A percentile compares a stretch with the other conserved stretches of the same genome.
phyloP scores from a whole-genome alignment of 2,888 invertebrate species.

The Habroteleia sp. region DNA sequence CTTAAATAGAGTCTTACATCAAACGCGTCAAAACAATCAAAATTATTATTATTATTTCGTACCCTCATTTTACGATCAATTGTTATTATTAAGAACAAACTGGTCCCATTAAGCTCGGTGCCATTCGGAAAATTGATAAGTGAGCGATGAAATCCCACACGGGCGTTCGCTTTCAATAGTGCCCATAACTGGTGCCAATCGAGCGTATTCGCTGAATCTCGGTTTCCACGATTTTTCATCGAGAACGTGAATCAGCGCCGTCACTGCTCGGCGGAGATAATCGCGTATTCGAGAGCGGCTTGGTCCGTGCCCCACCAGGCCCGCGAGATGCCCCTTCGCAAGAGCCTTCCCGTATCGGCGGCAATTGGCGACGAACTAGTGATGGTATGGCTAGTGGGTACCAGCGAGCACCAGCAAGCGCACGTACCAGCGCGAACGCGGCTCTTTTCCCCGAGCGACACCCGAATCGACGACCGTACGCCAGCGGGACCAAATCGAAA shows the following conservation, averaged over 20 bases:
- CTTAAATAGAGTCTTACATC: no score
- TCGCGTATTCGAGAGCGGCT: constrained; percentile 23
- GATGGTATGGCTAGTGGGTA: constrained; percentile 53
- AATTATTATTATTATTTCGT: no score
- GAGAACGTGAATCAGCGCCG: constrained; percentile 43
- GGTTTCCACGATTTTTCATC: constrained; percentile 19
- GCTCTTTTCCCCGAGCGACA: constrained; percentile 15
- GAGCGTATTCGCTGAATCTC: constrained; percentile 3
- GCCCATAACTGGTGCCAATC: constrained; percentile 29
- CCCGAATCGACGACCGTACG: constrained; percentile 1
- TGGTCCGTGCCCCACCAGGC: constrained; percentile 40
- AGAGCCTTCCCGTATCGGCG: constrained; percentile 54
- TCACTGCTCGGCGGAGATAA: constrained; percentile 10
- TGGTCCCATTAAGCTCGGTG: no score
- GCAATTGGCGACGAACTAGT: constrained; percentile 54
- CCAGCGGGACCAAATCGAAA: constrained; percentile 1
- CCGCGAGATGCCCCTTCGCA: constrained; percentile 54
- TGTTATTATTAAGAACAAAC: no score
- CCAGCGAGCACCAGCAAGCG: constrained; percentile 52
- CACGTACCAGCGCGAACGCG: constrained; percentile 45
- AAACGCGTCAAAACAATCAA: no score
- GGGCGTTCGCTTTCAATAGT: constrained; percentile 32
- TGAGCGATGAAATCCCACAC: neutral
- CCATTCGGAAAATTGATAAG: no score
- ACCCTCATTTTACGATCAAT: no score